phyloP scores from a whole-genome alignment of 2,113 vertebrate species.

The Microtus montanus region DNA sequence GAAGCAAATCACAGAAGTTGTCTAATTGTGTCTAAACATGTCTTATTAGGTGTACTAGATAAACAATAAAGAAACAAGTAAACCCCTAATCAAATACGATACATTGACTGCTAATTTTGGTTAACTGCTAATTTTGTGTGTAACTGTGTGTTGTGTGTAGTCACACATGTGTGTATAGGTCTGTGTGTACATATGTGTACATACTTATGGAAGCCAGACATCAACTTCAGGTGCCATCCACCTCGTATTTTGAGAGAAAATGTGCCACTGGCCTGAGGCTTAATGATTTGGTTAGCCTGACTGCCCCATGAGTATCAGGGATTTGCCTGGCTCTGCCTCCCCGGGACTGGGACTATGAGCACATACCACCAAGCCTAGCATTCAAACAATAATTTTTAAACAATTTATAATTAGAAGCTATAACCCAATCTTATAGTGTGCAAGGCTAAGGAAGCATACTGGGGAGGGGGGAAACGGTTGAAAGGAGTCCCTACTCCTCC shows the following conservation, averaged over 20 bases:
- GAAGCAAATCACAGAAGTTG: background rate
- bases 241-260: background rate
- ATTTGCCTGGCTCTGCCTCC: background rate
- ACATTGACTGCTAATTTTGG: background rate
- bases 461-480: accelerated
- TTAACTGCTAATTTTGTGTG: background rate
- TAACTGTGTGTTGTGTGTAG: background rate
- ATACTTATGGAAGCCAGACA: background rate
- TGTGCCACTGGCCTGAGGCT: background rate
- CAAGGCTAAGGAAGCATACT: background rate
- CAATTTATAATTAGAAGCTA: background rate
- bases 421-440: background rate
- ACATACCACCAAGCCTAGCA: background rate
- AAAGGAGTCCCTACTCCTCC: background rate
- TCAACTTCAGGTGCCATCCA: background rate
- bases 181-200: background rate
- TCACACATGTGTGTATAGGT: background rate
- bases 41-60: background rate
- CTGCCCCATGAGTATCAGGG: background rate
- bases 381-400: background rate
- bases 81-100: background rate
- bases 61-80: background rate
- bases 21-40: background rate
- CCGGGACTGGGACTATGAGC: background rate
- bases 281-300: background rate